Percentiles rank a stretch among this genome's conserved stretches.
Conservation (phyloP, 1,140 invertebrate genomes). For the Euura lappo region DNA sequence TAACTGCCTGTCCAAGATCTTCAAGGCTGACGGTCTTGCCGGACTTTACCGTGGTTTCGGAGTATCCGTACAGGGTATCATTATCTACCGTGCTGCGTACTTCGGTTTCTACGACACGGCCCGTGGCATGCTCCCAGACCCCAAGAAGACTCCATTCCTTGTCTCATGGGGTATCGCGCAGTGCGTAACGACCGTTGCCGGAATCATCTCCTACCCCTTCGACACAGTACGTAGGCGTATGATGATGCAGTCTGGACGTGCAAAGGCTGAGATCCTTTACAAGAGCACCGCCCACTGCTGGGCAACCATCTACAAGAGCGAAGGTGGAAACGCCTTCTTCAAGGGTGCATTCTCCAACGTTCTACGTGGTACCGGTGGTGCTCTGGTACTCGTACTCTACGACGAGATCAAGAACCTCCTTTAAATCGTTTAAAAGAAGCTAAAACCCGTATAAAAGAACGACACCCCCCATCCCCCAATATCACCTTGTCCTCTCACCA, state of each 20-base stretch:
- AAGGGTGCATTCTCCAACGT: constrained; percentile 84
- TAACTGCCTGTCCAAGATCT: constrained; percentile 84
- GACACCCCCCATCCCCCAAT: constrained; percentile 16
- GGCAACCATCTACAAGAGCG: constrained; percentile 69
- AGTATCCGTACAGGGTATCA: constrained; percentile 89
- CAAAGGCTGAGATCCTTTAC: constrained; percentile 72
- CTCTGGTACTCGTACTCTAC: constrained; percentile 79
- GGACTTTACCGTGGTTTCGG: constrained; percentile 91
- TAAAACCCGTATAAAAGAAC: constrained; percentile 10
- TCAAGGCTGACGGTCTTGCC: constrained; percentile 80
- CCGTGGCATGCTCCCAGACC: constrained; percentile 85
- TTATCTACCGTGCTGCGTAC: constrained; percentile 88
- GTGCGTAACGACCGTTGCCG: constrained; percentile 75
- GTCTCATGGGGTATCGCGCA: constrained; percentile 51
- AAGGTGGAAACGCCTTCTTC: constrained; percentile 77
- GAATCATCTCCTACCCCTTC: constrained; percentile 87
- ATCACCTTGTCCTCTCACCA: constrained; percentile 10
- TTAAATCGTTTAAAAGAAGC: constrained; percentile 40
- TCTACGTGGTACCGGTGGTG: constrained; percentile 79
- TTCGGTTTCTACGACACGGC: constrained; percentile 94
- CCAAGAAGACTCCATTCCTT: constrained; percentile 79
- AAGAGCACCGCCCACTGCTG: constrained; percentile 78
- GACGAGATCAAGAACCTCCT: constrained; percentile 77
- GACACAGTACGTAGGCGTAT: constrained; percentile 89
- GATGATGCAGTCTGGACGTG: constrained; percentile 86